Conservation (phyloP, 2,797 vertebrate genomes). For the Mormyrops attenuatus region DNA sequence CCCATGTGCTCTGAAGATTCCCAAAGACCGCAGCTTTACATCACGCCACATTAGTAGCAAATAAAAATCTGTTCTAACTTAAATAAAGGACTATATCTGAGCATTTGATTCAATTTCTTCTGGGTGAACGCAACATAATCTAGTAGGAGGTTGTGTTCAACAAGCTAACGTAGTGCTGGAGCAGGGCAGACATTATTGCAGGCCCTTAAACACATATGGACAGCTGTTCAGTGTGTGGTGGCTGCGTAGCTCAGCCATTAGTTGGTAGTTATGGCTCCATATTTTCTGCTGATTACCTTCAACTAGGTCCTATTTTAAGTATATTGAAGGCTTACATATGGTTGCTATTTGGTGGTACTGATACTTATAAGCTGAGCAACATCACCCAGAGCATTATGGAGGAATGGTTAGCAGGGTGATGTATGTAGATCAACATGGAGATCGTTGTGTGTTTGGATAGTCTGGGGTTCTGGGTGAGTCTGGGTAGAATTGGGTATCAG, state of each 20-base stretch:
- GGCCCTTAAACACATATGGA: constrained; percentile 12
- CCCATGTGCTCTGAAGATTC: constrained; percentile 44
- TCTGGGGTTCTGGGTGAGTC: constrained; percentile 34
- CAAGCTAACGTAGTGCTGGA: background rate
- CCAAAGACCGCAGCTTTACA: constrained; percentile 54
- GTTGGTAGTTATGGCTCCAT: constrained; percentile 67
- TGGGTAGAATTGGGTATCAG: background rate
- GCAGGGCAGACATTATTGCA: constrained; percentile 12
- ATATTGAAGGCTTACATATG: constrained; percentile 77
- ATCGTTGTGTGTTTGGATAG: constrained; percentile 42
- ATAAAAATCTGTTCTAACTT: constrained; percentile 27
- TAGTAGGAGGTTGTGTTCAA: background rate
- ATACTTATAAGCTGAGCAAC: constrained; percentile 40
- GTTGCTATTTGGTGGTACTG: constrained; percentile 89
- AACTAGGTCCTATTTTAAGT: constrained; percentile 77
- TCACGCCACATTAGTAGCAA: constrained; percentile 40
- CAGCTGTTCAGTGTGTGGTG: constrained; percentile 33
- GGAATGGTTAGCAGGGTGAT: constrained; percentile 41
- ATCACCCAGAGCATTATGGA: constrained; percentile 43
- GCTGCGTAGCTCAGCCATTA: constrained; percentile 67
- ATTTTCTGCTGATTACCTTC: constrained; percentile 94
- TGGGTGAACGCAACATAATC: background rate
- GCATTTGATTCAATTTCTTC: constrained; percentile 18
- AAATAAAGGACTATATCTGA: constrained; percentile 40
- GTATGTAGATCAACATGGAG: background rate